A percentile compares a stretch with the other conserved stretches of the same genome.
These are phyloP conservation scores for Leguminivora glycinivorella DNA, from an alignment of 1,140 invertebrate genomes.

Conservation along the genomic window DNA sequence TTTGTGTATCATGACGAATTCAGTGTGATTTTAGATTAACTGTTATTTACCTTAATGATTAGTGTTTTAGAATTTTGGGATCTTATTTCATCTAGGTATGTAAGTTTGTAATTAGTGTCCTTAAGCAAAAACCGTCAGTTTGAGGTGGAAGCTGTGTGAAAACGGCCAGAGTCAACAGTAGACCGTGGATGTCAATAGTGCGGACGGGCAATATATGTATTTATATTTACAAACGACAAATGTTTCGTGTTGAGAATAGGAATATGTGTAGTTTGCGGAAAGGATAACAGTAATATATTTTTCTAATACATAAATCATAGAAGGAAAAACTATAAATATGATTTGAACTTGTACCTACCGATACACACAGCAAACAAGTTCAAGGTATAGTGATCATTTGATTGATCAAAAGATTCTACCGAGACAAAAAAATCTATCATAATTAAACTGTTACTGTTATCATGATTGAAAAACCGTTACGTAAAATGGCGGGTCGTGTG, in stretches of 20 bases:
- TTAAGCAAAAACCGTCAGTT: slow-evolving; percentile 27
- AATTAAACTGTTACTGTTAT: slow-evolving; percentile 19
- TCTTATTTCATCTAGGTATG: slow-evolving; percentile 1
- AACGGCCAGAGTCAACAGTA: slow-evolving; percentile 29
- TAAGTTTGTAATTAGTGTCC: not conserved
- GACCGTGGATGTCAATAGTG: slow-evolving; percentile 38
- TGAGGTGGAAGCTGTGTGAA: slow-evolving; percentile 36
- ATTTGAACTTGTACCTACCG: not conserved
- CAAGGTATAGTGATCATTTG: not conserved
- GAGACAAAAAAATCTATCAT: not conserved
- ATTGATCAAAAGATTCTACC: slow-evolving; percentile 6
- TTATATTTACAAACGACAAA: slow-evolving; percentile 33
- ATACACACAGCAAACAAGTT: not conserved
- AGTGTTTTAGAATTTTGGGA: slow-evolving; percentile 7
- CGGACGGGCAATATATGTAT: not conserved
- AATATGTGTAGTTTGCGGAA: slow-evolving; percentile 42
- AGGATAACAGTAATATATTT: slow-evolving; percentile 18
- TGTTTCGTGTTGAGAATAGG: slow-evolving; percentile 35
- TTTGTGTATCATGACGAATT: not conserved
- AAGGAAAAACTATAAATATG: no score
- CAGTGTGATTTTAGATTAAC: slow-evolving; percentile 15
- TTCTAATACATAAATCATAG: not conserved
- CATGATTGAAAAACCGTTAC: slow-evolving; percentile 13
- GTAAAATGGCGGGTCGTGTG: slow-evolving; percentile 40
- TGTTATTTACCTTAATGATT: not conserved